A percentile compares a stretch with the other conserved stretches of the same genome.
Conservation (phyloP, 2,797 vertebrate species). For the Chlorospingus flavigularis region DNA sequence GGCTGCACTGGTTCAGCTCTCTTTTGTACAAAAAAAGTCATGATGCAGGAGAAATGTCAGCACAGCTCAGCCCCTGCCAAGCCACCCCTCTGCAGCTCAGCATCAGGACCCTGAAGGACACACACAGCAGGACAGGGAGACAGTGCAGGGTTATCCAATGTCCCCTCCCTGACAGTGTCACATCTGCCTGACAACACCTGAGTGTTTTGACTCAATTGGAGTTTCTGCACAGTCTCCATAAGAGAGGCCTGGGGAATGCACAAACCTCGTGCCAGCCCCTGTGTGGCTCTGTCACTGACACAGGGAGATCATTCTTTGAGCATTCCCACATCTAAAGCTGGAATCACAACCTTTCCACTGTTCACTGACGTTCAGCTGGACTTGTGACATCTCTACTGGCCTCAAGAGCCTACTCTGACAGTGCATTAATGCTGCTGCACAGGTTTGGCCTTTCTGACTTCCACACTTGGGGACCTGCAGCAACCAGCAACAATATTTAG, state of each 20-base stretch:
- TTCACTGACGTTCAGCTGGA: neutral
- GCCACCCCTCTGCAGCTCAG: neutral
- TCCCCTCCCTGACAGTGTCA: neutral
- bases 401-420: neutral
- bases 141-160: neutral
- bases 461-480: neutral
- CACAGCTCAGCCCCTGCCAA: neutral
- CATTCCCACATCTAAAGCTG: neutral
- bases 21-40: neutral
- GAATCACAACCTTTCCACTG: neutral
- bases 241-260: neutral
- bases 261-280: neutral
- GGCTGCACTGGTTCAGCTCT: neutral
- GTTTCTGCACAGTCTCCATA: neutral
- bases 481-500: neutral
- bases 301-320: neutral
- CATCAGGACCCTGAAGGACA: neutral
- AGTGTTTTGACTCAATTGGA: neutral
- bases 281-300: neutral
- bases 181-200: neutral
- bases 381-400: neutral
- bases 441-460: neutral
- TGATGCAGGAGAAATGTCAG: neutral
- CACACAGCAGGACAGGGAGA: neutral
- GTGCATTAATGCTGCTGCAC: neutral